Evolutionary conservation across 2,888 invertebrate species (phyloP).

Genomic region (Macaria liturata): DNA sequence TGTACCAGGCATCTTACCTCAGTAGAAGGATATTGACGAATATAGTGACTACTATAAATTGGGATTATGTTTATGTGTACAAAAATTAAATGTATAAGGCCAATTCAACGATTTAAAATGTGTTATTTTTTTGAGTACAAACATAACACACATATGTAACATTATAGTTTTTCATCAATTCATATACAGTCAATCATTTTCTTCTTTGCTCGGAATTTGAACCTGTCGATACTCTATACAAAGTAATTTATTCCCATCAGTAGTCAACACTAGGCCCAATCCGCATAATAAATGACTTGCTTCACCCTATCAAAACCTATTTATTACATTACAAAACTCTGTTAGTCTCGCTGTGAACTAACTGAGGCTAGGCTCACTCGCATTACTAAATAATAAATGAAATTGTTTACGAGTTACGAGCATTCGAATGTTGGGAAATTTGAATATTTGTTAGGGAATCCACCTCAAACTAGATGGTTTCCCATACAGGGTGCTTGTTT

Average conservation of each 20-base stretch:
- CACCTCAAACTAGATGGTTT: slow-evolving; percentile 8
- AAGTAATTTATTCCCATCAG: slow-evolving; percentile 32
- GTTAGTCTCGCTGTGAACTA: slow-evolving; percentile 37
- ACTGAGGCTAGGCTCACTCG: slow-evolving; percentile 35
- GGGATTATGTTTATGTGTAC: too few relatives aligned
- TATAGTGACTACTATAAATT: too few relatives aligned
- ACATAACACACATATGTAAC: too few relatives aligned
- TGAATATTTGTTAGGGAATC: slow-evolving; percentile 36
- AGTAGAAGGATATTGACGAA: too few relatives aligned
- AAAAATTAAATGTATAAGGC: too few relatives aligned
- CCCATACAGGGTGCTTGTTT: too few relatives aligned
- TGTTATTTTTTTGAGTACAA: too few relatives aligned
- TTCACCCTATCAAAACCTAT: slow-evolving; percentile 44
- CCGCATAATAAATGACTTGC: slow-evolving; percentile 44
- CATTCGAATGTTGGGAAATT: slow-evolving; percentile 30
- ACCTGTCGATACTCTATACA: slow-evolving; percentile 10
- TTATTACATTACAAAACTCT: slow-evolving; percentile 52
- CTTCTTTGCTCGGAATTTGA: too few relatives aligned
- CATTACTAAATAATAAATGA: slow-evolving; percentile 48
- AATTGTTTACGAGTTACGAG: slow-evolving; percentile 47
- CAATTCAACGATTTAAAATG: too few relatives aligned
- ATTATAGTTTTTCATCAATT: too few relatives aligned
- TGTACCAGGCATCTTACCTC: too few relatives aligned
- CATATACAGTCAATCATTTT: too few relatives aligned
- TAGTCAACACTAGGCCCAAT: slow-evolving; percentile 28